Percentiles rank a stretch among this genome's conserved stretches.
Evolutionary conservation across 1,140 invertebrate species (phyloP).

Genomic region (Agrypnia vestita): DNA sequence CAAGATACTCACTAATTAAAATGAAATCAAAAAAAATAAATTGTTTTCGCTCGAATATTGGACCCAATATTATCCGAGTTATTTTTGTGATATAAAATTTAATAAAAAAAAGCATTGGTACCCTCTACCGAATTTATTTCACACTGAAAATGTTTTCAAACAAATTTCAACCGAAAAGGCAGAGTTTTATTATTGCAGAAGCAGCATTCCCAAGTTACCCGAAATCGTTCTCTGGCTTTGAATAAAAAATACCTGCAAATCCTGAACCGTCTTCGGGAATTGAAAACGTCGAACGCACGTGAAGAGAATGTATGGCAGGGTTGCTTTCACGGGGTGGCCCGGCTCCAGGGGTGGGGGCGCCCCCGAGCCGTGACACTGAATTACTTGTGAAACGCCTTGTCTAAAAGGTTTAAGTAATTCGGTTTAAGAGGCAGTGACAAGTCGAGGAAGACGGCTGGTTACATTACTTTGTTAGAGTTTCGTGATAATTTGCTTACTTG

Average conservation of each 20-base stretch:
- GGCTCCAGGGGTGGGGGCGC: conserved; percentile 50
- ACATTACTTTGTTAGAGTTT: conserved; percentile 23
- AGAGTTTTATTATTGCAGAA: conserved; percentile 23
- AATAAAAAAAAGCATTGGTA: too few relatives aligned
- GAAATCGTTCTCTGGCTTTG: conserved; percentile 37
- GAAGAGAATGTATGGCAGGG: conserved; percentile 51
- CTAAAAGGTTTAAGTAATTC: conserved; percentile 49
- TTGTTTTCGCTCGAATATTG: too few relatives aligned
- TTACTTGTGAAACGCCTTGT: conserved; percentile 58
- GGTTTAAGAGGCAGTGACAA: conserved; percentile 39
- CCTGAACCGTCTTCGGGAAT: conserved; percentile 59
- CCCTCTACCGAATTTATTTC: background rate
- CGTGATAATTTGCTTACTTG: conserved; percentile 33
- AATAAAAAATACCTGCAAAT: conserved; percentile 59
- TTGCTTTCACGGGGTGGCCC: conserved; percentile 1
- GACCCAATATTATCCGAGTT: too few relatives aligned
- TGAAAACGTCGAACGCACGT: conserved; percentile 60
- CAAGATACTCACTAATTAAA: too few relatives aligned
- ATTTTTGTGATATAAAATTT: too few relatives aligned
- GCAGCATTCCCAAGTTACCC: conserved; percentile 30
- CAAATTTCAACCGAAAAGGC: conserved; percentile 5
- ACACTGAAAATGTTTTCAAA: conserved; percentile 10
- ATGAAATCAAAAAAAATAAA: too few relatives aligned
- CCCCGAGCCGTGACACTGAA: conserved; percentile 60
- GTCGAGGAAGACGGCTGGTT: conserved; percentile 12